These are phyloP conservation scores for Liposcelis brunnea DNA, from an alignment of 2,888 invertebrate genomes.

Conservation along the genomic window DNA sequence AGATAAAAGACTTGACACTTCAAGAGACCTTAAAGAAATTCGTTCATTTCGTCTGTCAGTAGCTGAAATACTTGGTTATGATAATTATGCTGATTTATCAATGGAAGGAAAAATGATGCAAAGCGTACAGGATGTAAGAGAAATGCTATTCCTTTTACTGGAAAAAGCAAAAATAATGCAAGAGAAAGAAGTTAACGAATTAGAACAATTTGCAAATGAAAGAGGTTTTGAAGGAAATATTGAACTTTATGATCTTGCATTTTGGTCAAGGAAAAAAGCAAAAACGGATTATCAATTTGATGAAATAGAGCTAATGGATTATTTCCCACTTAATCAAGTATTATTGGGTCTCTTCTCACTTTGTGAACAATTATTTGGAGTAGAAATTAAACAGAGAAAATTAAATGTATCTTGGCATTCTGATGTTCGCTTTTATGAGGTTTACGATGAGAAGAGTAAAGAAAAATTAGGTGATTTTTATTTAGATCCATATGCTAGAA, in stretches of 20 bases:
- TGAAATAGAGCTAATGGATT: slow-evolving; percentile 54
- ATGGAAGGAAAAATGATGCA: slow-evolving; percentile 92
- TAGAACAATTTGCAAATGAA: slow-evolving; percentile 51
- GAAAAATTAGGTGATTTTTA: slow-evolving; percentile 67
- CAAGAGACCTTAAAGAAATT: slow-evolving; percentile 60
- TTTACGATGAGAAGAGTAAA: slow-evolving; percentile 48
- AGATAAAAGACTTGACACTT: slow-evolving; percentile 32
- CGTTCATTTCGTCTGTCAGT: slow-evolving; percentile 44
- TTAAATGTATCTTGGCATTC: slow-evolving; percentile 66
- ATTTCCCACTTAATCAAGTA: slow-evolving; percentile 68
- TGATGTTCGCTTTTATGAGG: slow-evolving; percentile 66
- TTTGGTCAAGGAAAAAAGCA: slow-evolving; percentile 67
- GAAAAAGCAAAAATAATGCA: slow-evolving; percentile 56
- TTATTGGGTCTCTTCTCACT: slow-evolving; percentile 61
- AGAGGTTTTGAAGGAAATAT: slow-evolving; percentile 50
- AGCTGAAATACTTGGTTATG: slow-evolving; percentile 61
- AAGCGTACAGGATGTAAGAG: slow-evolving; percentile 52
- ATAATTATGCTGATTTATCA: slow-evolving; percentile 66
- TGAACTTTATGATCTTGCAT: slow-evolving; percentile 71
- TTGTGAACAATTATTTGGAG: slow-evolving; percentile 58
- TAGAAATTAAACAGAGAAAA: slow-evolving; percentile 48
- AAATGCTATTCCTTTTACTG: slow-evolving; percentile 46
- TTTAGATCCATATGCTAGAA: slow-evolving; percentile 55
- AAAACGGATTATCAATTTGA: slow-evolving; percentile 47
- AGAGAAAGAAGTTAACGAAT: slow-evolving; percentile 48